Evolutionary conservation across 2,888 invertebrate genomes (phyloP), one percentile per base, ranked within the genome.

Genomic region (Drosophila neonasuta): DNA sequence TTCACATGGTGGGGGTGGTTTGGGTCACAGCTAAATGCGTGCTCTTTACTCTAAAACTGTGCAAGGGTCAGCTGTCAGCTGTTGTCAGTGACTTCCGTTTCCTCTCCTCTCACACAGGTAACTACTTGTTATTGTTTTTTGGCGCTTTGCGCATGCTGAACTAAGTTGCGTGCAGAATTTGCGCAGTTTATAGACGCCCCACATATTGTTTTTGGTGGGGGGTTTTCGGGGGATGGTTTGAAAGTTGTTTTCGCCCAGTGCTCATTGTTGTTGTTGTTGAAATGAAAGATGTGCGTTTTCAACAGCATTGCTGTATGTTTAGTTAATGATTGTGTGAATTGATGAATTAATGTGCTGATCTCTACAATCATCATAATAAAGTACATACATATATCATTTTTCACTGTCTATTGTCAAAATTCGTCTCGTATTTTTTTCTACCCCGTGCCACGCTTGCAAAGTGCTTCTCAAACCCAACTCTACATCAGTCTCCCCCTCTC

Each of bases 131-230:
- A 34, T 60, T 63, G 52, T 34, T 51, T n/a, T 65, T 60, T 54
- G 66, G 70, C 71, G 59, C 59, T 74, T 58, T 74, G 74, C 74
- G 74, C 74, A 74, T 64, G 66, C 13, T 60, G 55, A 17, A 11
- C 30, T 46, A n/a, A 36, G 6, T 46, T 36, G 30, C 34, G 24
- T 44, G n/a, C 54, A 50, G 50, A 56, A 73, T 64, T 76, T 69
- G 60, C 68, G 60, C 64, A 60, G 63, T 68, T 71, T 42, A 41
- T 9, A 34, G 39, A 39, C 42, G 51, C 24, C 62, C 56, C 46
- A 36, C 45, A 13, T 30, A 2, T 20, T 17, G 36, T 11, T 55
- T 32, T n/a, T 39, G 10, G 41, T 34, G 51, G 60, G 9, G 24
- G 48, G 11, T 45, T 39, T 56, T 64, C 8, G 36, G 50, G 70